phyloP scores from a whole-genome alignment of 2,797 vertebrate genomes.

The Malacoctenus gilli region DNA sequence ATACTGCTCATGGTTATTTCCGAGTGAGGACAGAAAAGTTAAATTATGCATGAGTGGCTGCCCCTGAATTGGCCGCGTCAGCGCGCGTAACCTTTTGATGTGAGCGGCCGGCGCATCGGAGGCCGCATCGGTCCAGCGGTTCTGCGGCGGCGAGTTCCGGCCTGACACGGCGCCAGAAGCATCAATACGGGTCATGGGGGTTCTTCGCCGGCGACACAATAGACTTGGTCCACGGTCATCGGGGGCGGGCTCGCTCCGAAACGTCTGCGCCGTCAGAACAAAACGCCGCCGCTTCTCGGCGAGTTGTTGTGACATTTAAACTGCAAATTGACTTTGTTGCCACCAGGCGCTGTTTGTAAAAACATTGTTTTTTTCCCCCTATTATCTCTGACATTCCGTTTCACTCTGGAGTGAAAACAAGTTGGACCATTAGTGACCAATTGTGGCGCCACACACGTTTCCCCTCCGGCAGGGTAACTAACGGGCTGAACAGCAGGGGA shows the following conservation, averaged over 20 bases:
- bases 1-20: slow-evolving; percentile 1
- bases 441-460: too few species aligned
- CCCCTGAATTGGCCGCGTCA: background rate
- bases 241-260: background rate
- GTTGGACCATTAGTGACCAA: too few species aligned
- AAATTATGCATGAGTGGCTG: slow-evolving; percentile 18
- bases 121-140: background rate
- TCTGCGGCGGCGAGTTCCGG: background rate
- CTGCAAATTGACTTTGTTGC: too few species aligned
- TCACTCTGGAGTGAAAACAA: too few species aligned
- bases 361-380: too few species aligned
- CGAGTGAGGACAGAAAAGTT: background rate
- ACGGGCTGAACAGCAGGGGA: too few species aligned
- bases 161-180: background rate
- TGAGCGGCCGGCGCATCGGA: background rate
- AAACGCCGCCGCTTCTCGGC: too few species aligned
- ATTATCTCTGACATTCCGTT: too few species aligned
- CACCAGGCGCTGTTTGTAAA: too few species aligned
- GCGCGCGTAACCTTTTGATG: slow-evolving; percentile 12
- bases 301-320: too few species aligned
- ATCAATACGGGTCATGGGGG: background rate
- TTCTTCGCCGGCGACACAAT: background rate
- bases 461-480: too few species aligned
- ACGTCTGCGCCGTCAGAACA: background rate
- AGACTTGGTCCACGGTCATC: background rate